Percentiles rank a stretch among this genome's conserved stretches.
phyloP scores from a whole-genome alignment of 23 tunicate species.

The Trididemnum miniatum region DNA sequence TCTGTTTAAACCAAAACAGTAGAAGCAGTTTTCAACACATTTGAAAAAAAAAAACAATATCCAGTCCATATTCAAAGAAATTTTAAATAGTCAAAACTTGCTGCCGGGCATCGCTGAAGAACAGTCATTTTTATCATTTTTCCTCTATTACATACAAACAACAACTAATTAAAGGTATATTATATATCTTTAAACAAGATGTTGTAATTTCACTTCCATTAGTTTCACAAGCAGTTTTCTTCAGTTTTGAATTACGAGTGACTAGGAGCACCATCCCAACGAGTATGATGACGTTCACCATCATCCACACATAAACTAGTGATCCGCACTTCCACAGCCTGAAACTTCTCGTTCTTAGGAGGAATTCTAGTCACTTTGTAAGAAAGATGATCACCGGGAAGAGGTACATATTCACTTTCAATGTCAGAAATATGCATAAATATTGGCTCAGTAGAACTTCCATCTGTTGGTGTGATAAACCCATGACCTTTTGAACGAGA shows the following conservation, averaged over 20 bases:
- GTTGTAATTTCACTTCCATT: too few relatives aligned
- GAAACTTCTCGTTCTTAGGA: constrained; percentile 82
- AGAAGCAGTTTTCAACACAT: too few relatives aligned
- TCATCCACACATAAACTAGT: constrained; percentile 27
- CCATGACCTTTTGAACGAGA: constrained; percentile 97
- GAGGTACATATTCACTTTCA: constrained; percentile 79
- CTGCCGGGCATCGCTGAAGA: too few relatives aligned
- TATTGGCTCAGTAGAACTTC: constrained; percentile 33
- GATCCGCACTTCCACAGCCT: constrained; percentile 92
- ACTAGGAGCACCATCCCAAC: constrained; percentile 72
- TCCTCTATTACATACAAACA: too few relatives aligned
- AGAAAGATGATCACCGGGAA: constrained; percentile 62
- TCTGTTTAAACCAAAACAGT: too few relatives aligned
- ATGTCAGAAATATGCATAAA: constrained; percentile 95
- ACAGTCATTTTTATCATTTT: too few relatives aligned
- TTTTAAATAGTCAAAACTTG: too few relatives aligned
- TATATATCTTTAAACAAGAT: too few relatives aligned
- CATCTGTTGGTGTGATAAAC: constrained; percentile 61
- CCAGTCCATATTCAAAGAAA: too few relatives aligned
- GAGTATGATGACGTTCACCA: constrained; percentile 47
- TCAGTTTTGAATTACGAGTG: constrained; percentile 15
- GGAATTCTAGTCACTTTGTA: constrained; percentile 78
- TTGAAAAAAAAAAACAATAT: too few relatives aligned
- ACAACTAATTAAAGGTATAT: too few relatives aligned
- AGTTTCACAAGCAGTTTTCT: too few relatives aligned